These are phyloP conservation scores for Dromaius novaehollandiae DNA, from an alignment of 2,113 vertebrate genomes.

Conservation along the genomic window DNA sequence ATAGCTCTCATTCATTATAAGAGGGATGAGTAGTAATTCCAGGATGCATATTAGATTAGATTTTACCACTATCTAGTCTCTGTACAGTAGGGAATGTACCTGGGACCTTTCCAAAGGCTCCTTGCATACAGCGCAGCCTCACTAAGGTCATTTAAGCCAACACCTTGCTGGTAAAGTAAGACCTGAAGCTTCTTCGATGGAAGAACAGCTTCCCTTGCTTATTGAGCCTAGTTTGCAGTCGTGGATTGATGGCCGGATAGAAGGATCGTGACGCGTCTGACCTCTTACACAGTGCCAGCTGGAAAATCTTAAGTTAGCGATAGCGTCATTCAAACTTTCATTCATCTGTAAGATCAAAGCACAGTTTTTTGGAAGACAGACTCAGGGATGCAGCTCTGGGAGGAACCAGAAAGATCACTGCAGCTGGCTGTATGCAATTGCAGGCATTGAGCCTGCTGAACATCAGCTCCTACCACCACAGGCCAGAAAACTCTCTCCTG, in stretches of 20 bases:
- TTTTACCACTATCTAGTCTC: neutral
- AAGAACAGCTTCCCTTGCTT: neutral
- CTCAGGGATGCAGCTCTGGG: neutral
- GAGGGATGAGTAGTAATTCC: neutral
- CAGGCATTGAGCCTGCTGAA: neutral
- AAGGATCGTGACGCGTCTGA: neutral
- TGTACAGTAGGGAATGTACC: neutral
- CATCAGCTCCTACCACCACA: neutral
- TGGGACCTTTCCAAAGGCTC: slow-evolving; percentile 5
- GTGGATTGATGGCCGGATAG: neutral
- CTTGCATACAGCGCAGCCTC: neutral
- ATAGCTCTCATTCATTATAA: slow-evolving; percentile 43
- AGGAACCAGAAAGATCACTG: neutral
- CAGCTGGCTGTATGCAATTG: neutral
- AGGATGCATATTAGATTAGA: neutral
- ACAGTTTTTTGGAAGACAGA: neutral
- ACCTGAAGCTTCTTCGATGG: neutral
- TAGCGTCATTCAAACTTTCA: neutral
- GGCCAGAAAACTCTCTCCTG: neutral
- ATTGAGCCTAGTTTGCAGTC: fast-evolving
- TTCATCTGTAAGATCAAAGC: neutral
- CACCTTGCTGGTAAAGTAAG: neutral
- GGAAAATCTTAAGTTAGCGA: neutral
- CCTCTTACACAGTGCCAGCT: neutral
- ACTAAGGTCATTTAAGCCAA: neutral